Percentiles rank a stretch among this genome's conserved stretches.
These are phyloP conservation scores for Eolophus roseicapilla DNA, from an alignment of 2,113 vertebrate genomes.

Conservation along the genomic window DNA sequence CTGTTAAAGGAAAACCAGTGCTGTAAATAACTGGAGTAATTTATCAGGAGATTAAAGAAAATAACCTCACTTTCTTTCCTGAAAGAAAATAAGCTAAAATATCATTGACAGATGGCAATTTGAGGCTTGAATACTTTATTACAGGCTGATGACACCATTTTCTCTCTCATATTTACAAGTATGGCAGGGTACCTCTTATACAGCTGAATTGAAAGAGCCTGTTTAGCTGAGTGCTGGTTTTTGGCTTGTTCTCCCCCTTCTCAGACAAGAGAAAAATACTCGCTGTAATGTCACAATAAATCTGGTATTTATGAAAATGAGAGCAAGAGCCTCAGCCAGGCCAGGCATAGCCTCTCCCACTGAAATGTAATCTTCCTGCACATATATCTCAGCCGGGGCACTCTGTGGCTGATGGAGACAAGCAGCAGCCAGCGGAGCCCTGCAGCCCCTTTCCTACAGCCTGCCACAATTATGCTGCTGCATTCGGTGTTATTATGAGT, in stretches of 20 bases:
- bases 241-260: neutral
- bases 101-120: slow-evolving; percentile 58
- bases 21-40: slow-evolving; percentile 52
- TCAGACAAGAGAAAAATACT: neutral
- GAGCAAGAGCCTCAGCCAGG: neutral
- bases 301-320: slow-evolving; percentile 3
- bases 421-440: neutral
- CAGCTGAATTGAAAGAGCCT: neutral
- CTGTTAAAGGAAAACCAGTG: slow-evolving; percentile 15
- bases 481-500: neutral
- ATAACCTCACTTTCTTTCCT: slow-evolving; percentile 38
- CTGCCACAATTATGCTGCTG: neutral
- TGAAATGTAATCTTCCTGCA: neutral
- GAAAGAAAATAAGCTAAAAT: slow-evolving; percentile 61
- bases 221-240: neutral
- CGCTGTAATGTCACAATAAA: neutral
- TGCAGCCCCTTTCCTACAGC: neutral
- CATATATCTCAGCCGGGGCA: neutral
- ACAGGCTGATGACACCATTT: slow-evolving; percentile 47
- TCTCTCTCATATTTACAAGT: slow-evolving; percentile 35
- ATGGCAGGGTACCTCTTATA: neutral
- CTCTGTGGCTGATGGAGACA: neutral
- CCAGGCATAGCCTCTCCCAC: neutral
- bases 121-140: slow-evolving; percentile 25
- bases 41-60: slow-evolving; percentile 63